phyloP scores from a whole-genome alignment of 2,888 invertebrate genomes.

The Anaspis maculata region DNA sequence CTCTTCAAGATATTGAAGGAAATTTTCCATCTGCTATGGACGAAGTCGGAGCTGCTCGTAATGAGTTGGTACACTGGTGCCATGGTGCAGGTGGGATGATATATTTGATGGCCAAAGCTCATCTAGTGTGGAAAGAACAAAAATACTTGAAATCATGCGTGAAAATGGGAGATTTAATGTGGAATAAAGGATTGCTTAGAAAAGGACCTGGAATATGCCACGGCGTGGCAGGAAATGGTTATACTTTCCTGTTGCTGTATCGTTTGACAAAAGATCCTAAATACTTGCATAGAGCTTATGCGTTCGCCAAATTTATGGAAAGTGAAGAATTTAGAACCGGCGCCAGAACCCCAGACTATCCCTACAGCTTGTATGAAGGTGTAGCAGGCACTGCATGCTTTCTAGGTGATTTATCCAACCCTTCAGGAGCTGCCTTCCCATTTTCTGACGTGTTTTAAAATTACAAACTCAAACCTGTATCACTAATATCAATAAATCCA shows the following conservation, averaged over 20 bases:
- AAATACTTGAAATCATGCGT: constrained; percentile 63
- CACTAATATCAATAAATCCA: too few relatives aligned
- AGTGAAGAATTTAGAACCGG: constrained; percentile 55
- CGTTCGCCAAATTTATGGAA: constrained; percentile 69
- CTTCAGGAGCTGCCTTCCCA: constrained; percentile 70
- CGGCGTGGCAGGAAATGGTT: constrained; percentile 77
- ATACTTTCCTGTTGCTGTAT: constrained; percentile 67
- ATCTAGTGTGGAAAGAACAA: constrained; percentile 61
- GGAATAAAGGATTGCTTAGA: constrained; percentile 72
- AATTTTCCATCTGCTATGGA: constrained; percentile 53
- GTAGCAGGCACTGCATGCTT: constrained; percentile 79
- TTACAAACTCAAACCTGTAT: too few relatives aligned
- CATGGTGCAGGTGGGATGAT: constrained; percentile 80
- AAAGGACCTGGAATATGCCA: constrained; percentile 90
- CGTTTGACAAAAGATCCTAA: constrained; percentile 62
- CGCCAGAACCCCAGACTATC: constrained; percentile 70
- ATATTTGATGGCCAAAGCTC: constrained; percentile 76
- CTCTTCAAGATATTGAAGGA: constrained; percentile 60
- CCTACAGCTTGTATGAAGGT: constrained; percentile 80
- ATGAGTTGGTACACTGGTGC: constrained; percentile 83
- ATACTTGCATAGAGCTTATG: constrained; percentile 64
- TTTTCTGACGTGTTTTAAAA: constrained; percentile 68
- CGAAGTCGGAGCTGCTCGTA: constrained; percentile 52
- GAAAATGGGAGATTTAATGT: constrained; percentile 66
- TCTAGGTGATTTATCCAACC: constrained; percentile 65